Evolutionary conservation across 1,140 invertebrate species (phyloP).

Genomic region (Nasonia giraulti): DNA sequence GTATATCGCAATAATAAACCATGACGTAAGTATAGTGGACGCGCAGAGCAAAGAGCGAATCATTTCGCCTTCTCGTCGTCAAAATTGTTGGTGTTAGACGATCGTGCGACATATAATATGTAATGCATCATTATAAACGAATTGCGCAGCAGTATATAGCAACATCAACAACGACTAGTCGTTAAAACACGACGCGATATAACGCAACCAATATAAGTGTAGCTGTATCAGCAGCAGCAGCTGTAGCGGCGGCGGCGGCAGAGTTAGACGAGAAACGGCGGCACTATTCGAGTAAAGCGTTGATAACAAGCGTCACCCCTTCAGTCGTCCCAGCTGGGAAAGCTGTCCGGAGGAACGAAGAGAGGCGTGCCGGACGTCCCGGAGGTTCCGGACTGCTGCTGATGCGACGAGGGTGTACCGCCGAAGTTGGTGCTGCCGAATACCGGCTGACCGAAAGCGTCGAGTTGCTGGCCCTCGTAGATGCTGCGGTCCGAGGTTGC

Average conservation of each 20-base stretch:
- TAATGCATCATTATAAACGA: background rate
- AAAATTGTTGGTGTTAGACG: too few relatives aligned
- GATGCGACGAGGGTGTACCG: conserved; percentile 55
- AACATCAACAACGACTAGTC: background rate
- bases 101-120: background rate
- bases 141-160: background rate
- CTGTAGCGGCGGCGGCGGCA: background rate
- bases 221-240: background rate
- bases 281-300: conserved; percentile 44
- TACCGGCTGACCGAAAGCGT: conserved; percentile 70
- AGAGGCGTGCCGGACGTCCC: conserved; percentile 58
- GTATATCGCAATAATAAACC: too few relatives aligned
- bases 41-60: too few relatives aligned
- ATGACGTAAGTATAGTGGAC: too few relatives aligned
- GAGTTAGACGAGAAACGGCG: background rate
- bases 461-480: conserved; percentile 59
- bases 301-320: background rate
- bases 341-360: conserved; percentile 70
- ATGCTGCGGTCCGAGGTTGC: conserved; percentile 57
- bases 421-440: conserved; percentile 71
- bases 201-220: background rate
- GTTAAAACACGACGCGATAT: background rate
- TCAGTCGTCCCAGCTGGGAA: conserved; percentile 77
- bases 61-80: too few relatives aligned
- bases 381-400: conserved; percentile 50